Percentiles rank a stretch among this genome's conserved stretches.
These are phyloP conservation scores for Actinia equina DNA, from an alignment of 64 coral and sea anemone species.

Conservation along the genomic window DNA sequence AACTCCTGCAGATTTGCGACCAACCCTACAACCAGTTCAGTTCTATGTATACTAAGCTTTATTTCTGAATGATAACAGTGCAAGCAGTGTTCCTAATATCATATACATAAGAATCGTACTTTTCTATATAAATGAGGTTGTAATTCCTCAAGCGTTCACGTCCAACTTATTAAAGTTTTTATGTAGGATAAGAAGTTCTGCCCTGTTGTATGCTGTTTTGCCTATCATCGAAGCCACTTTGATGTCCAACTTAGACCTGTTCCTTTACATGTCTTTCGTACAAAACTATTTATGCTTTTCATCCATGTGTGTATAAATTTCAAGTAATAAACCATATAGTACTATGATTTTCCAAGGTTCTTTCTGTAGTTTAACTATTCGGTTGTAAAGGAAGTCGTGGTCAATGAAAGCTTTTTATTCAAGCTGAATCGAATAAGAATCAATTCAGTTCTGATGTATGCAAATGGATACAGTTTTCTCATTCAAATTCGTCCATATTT, in stretches of 20 bases:
- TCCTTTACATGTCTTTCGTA: background rate
- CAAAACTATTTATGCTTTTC: background rate
- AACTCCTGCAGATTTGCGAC: background rate
- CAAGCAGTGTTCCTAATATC: background rate
- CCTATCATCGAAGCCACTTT: slow-evolving; percentile 2
- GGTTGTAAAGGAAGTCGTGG: background rate
- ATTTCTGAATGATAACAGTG: background rate
- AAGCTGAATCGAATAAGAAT: slow-evolving; percentile 37
- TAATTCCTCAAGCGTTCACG: slow-evolving; percentile 3
- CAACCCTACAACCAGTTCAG: background rate
- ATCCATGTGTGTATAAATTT: background rate
- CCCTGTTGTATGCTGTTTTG: slow-evolving; percentile 44
- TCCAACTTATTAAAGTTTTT: slow-evolving; percentile 70
- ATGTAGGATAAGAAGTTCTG: background rate
- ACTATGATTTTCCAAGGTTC: background rate
- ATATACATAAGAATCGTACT: slow-evolving; percentile 49
- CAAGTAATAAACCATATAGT: background rate
- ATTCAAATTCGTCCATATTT: slow-evolving; percentile 99
- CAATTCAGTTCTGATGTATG: slow-evolving; percentile 86
- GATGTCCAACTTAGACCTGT: background rate
- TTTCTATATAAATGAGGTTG: slow-evolving; percentile 52
- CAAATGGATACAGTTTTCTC: slow-evolving; percentile 98
- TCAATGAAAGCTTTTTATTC: slow-evolving; percentile 2
- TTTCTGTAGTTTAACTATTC: slow-evolving; percentile 5
- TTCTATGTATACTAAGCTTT: background rate